phyloP scores from a whole-genome alignment of 1,140 invertebrate genomes.

The Drosophila kohkoa region DNA sequence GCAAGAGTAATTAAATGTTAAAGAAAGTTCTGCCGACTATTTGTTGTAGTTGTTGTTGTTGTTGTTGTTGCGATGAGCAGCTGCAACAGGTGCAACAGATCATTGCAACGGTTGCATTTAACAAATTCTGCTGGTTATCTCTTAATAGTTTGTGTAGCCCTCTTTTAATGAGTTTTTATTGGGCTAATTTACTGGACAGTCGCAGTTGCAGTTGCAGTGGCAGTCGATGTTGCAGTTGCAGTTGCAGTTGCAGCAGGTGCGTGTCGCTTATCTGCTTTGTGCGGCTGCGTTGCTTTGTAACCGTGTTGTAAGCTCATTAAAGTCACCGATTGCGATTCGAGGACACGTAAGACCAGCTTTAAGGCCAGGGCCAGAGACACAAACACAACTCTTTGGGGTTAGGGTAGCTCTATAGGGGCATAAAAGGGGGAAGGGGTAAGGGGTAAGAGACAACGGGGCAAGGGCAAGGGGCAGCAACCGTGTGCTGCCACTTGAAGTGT shows the following conservation, averaged over 20 bases:
- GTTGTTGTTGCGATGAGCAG: not conserved
- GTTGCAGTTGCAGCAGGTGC: constrained; percentile 33
- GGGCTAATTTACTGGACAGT: constrained; percentile 42
- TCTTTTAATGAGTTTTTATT: constrained; percentile 51
- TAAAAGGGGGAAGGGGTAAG: not conserved
- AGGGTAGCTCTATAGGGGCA: not conserved
- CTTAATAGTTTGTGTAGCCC: constrained; percentile 30
- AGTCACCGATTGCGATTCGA: constrained; percentile 48
- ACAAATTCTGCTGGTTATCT: constrained; percentile 44
- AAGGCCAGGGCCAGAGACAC: constrained; percentile 40
- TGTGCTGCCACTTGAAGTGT: constrained; percentile 58
- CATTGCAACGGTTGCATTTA: constrained; percentile 35
- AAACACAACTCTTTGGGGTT: no score
- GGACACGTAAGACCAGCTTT: constrained; percentile 65
- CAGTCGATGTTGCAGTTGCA: not conserved
- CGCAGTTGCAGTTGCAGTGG: not conserved
- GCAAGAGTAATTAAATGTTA: not conserved
- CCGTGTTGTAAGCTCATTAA: constrained; percentile 70
- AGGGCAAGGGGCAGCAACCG: not conserved
- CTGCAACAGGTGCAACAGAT: constrained; percentile 13
- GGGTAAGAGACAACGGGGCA: constrained; percentile 7
- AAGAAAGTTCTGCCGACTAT: not conserved
- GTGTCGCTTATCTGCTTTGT: constrained; percentile 57
- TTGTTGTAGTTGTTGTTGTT: no score
- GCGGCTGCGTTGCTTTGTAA: constrained; percentile 12